A percentile compares a stretch with the other conserved stretches of the same genome.
Conservation (phyloP, 2,888 invertebrate species). For the Torymus texanus region DNA sequence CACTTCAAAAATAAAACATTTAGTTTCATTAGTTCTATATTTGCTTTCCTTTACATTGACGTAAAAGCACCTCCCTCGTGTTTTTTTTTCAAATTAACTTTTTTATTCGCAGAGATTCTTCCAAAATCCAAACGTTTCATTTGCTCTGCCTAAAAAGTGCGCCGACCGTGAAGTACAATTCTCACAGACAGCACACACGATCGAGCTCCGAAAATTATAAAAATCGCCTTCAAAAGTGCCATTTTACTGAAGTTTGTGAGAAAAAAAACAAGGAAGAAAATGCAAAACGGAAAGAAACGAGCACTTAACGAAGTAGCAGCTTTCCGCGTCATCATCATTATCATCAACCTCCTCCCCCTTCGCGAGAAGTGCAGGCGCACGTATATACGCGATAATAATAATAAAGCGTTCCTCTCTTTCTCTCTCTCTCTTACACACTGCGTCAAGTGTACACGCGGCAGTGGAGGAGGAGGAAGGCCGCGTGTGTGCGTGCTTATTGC, state of each 20-base stretch:
- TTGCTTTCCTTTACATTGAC: too few species aligned
- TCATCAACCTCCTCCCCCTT: conserved; percentile 5
- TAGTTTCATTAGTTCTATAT: too few species aligned
- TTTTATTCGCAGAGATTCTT: not conserved
- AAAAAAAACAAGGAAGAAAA: conserved; percentile 1
- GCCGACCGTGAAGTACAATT: conserved; percentile 1
- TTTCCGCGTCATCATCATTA: conserved; percentile 19
- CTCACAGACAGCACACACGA: not conserved
- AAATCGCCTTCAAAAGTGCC: not conserved
- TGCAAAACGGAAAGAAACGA: not conserved
- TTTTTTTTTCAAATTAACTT: conserved; percentile 7
- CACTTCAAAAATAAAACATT: too few species aligned
- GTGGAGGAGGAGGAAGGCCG: conserved; percentile 8
- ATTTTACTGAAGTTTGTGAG: not conserved
- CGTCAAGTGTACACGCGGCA: conserved; percentile 35
- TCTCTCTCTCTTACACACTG: conserved; percentile 4
- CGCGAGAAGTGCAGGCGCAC: conserved; percentile 1
- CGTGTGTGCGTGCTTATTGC: conserved; percentile 30
- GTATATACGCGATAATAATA: conserved; percentile 32
- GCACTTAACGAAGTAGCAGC: conserved; percentile 29
- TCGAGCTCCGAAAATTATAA: not conserved
- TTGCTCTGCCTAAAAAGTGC: not conserved
- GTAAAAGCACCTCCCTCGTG: too few species aligned
- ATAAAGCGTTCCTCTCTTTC: conserved; percentile 38
- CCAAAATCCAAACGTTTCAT: conserved; percentile 1